These are phyloP conservation scores for Macrobrachium rosenbergii DNA, from an alignment of 1,140 invertebrate genomes.

Conservation along the genomic window DNA sequence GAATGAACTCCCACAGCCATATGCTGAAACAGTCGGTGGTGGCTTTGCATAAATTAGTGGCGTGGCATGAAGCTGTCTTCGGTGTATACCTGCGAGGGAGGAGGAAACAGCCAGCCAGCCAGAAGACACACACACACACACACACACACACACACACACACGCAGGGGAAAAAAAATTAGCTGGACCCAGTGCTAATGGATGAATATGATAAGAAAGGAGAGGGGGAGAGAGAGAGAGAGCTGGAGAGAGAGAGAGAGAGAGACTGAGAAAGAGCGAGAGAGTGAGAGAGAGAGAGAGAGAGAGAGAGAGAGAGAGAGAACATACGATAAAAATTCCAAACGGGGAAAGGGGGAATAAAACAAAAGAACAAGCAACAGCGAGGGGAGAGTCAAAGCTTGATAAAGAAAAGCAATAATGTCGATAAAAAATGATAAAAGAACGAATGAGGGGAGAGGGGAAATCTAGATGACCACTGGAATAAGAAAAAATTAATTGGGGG, in stretches of 20 bases:
- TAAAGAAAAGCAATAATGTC: conserved; percentile 55
- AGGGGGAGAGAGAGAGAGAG: background rate
- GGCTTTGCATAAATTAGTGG: no score
- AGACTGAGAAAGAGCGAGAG: conserved; percentile 22
- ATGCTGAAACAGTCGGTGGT: no score
- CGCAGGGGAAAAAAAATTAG: background rate
- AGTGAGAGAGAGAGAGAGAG: background rate
- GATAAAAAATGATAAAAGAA: conserved; percentile 43
- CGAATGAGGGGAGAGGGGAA: conserved; percentile 27
- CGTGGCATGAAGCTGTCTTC: no score
- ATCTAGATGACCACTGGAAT: conserved; percentile 36
- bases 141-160: no score
- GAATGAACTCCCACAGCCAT: no score
- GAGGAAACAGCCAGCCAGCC: no score
- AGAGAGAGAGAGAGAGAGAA: conserved; percentile 30
- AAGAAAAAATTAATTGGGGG: conserved; percentile 37
- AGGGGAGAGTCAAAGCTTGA: conserved; percentile 46
- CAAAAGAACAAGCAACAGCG: conserved; percentile 54
- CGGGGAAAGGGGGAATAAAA: conserved; percentile 34
- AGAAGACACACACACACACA: no score
- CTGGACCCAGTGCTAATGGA: background rate
- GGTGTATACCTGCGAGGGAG: no score
- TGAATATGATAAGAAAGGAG: background rate
- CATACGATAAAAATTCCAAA: conserved; percentile 7
- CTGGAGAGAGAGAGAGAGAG: background rate